These are phyloP conservation scores for Diaperis boleti DNA, from an alignment of 2,888 invertebrate species.

Conservation along the genomic window DNA sequence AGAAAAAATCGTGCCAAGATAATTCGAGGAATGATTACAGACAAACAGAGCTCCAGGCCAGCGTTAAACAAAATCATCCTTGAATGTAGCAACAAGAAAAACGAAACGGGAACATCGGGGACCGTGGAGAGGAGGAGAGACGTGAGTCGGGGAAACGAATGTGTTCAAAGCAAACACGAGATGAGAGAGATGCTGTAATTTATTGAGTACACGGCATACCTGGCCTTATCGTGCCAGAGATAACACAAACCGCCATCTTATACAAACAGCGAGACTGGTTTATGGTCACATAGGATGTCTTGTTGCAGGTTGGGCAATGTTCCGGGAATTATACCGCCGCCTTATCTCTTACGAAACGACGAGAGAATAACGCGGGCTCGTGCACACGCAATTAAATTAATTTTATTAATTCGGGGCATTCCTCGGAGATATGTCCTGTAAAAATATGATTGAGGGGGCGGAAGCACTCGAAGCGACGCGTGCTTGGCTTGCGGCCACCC, in stretches of 20 bases:
- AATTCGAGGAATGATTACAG: constrained; percentile 21
- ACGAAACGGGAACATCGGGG: constrained; percentile 33
- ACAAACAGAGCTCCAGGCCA: constrained; percentile 34
- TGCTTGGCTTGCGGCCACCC: constrained; percentile 51
- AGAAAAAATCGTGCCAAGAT: constrained; percentile 1
- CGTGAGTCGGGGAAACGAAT: constrained; percentile 40
- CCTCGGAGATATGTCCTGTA: constrained; percentile 11
- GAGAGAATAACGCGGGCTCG: constrained; percentile 13
- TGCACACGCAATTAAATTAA: constrained; percentile 11
- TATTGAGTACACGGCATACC: constrained; percentile 62
- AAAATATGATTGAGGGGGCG: constrained; percentile 42
- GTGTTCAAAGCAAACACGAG: constrained; percentile 56
- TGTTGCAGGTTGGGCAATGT: constrained; percentile 57
- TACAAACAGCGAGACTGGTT: constrained; percentile 61
- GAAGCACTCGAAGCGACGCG: constrained; percentile 54
- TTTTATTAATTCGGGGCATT: constrained; percentile 22
- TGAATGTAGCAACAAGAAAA: constrained; percentile 35
- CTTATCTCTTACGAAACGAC: constrained; percentile 36
- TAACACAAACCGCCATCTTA: constrained; percentile 63
- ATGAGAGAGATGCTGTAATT: constrained; percentile 60
- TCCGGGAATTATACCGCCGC: constrained; percentile 54
- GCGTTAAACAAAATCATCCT: constrained; percentile 39
- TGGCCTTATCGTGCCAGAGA: constrained; percentile 63
- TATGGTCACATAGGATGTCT: constrained; percentile 60
- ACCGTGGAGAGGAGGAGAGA: constrained; percentile 30